These are phyloP conservation scores for Leptatherina wallacei DNA, from an alignment of 2,797 vertebrate species.

Conservation along the genomic window DNA sequence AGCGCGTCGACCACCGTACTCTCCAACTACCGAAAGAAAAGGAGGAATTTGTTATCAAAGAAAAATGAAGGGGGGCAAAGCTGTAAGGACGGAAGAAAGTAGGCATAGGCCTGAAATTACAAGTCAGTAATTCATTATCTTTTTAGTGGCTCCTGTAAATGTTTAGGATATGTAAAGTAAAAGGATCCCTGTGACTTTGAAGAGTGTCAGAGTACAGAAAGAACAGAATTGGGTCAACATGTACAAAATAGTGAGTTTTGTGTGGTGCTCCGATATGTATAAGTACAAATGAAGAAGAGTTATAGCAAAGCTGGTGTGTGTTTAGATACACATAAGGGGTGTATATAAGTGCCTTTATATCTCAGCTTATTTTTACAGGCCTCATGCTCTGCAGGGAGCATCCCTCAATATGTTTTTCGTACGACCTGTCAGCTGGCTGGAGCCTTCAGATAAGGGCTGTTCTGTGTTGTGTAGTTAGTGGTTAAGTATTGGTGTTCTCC, in stretches of 20 bases:
- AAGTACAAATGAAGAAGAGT: background rate
- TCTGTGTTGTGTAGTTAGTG: conserved; percentile 70
- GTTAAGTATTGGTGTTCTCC: conserved; percentile 72
- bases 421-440: conserved; percentile 68
- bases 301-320: conserved; percentile 13
- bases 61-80: background rate
- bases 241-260: background rate
- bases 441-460: conserved; percentile 71
- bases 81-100: background rate
- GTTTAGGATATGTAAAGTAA: background rate
- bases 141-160: background rate
- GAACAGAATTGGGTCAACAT: background rate
- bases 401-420: conserved; percentile 60
- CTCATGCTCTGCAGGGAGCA: conserved; percentile 46
- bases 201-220: background rate
- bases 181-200: background rate
- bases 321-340: conserved; percentile 1
- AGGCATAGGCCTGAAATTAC: background rate
- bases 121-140: background rate
- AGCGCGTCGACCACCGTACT: too few relatives aligned
- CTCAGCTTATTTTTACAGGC: conserved; percentile 51
- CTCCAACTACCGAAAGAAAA: background rate
- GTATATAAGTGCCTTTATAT: conserved; percentile 24
- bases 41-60: background rate
- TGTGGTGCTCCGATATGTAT: background rate